Conservation (phyloP, 1,140 invertebrate genomes). For the Bombus polaris region DNA sequence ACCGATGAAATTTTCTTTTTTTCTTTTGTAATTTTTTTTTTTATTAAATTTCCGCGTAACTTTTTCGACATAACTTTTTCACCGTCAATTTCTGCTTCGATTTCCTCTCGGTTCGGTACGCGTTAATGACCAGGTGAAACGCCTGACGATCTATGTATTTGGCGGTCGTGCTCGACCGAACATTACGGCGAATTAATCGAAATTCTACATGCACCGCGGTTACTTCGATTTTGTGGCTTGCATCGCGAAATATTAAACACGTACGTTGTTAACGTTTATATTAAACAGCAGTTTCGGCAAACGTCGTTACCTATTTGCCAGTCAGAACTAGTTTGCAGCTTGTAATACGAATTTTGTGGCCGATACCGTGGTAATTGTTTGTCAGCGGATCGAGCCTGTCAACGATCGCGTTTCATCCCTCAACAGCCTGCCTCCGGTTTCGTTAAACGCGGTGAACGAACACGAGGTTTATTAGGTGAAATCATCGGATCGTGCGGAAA, state of each 20-base stretch:
- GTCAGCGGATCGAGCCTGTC: not conserved
- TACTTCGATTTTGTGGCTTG: not conserved
- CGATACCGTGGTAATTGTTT: not conserved
- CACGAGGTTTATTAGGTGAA: conserved; percentile 6
- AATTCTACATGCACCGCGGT: not conserved
- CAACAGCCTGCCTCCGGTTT: not conserved
- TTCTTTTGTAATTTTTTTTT: not conserved
- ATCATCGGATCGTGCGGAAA: not conserved
- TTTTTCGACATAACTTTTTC: not conserved
- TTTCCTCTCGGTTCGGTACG: not conserved
- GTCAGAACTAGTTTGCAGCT: not conserved
- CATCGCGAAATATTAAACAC: conserved; percentile 20
- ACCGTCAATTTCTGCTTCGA: not conserved
- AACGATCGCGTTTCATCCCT: not conserved
- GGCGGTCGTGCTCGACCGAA: not conserved
- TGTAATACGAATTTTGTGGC: not conserved
- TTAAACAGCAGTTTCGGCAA: not conserved
- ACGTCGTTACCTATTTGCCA: not conserved
- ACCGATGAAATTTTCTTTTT: not conserved
- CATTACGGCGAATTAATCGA: not conserved
- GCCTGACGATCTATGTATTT: not conserved
- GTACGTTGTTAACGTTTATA: not conserved
- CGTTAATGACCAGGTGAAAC: not conserved
- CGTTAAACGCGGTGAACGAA: not conserved
- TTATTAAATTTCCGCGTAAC: not conserved